Conservation (phyloP, 2,113 vertebrate species). For the Campylomormyrus numenius region DNA sequence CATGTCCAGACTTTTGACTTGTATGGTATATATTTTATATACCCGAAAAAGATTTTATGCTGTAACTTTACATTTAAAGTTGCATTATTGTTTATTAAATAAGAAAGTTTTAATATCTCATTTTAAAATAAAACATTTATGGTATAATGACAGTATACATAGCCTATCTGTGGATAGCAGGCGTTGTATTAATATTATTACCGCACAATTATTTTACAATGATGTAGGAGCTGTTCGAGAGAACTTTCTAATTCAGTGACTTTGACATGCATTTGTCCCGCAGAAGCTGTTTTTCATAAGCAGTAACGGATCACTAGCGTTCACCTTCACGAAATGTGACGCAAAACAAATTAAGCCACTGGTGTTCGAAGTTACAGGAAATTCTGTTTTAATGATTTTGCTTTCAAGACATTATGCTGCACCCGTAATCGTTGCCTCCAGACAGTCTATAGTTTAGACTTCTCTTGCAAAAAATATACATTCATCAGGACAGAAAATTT, state of each 20-base stretch:
- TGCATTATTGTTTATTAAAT: background rate
- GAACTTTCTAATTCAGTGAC: background rate
- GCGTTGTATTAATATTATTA: background rate
- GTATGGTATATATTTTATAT: background rate
- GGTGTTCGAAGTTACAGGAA: background rate
- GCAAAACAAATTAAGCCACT: background rate
- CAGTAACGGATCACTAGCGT: background rate
- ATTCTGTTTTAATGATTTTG: background rate
- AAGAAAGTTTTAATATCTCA: background rate
- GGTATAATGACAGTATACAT: background rate
- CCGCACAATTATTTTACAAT: background rate
- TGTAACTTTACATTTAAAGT: background rate
- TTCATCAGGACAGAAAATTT: background rate
- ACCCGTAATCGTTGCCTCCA: background rate
- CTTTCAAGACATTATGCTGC: background rate
- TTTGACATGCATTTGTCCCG: background rate
- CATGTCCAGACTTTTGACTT: background rate
- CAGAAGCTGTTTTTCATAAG: background rate
- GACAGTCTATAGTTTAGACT: background rate
- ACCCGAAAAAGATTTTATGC: background rate
- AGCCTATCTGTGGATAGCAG: background rate
- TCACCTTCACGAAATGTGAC: background rate
- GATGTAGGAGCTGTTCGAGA: background rate
- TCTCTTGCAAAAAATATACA: background rate
- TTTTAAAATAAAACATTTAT: background rate